Percentiles rank a stretch among this genome's conserved stretches.
Evolutionary conservation across 2,888 invertebrate species (phyloP).

Genomic region (Folsomia manolachei): DNA sequence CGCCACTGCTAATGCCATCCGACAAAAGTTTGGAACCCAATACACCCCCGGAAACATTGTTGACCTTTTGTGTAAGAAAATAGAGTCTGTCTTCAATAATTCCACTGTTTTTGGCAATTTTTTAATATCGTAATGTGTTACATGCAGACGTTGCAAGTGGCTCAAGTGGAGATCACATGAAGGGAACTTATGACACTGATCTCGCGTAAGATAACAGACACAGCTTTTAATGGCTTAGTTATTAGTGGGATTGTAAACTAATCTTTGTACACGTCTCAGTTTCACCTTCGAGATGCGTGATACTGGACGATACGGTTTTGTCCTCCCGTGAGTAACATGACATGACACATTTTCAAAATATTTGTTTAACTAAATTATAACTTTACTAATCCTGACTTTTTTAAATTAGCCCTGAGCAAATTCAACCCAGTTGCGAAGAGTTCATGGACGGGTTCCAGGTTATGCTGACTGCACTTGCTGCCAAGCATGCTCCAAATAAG

Average conservation of each 20-base stretch:
- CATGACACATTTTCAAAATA: too few relatives aligned
- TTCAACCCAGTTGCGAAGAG: constrained; percentile 36
- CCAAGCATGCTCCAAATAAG: neutral
- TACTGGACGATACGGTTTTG: constrained; percentile 60
- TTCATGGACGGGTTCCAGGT: constrained; percentile 32
- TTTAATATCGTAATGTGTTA: neutral
- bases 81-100: too few relatives aligned
- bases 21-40: constrained; percentile 27
- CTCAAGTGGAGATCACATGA: constrained; percentile 71
- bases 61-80: constrained; percentile 32
- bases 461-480: constrained; percentile 23
- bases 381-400: too few relatives aligned
- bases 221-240: too few relatives aligned
- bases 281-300: constrained; percentile 72
- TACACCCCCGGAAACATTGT: constrained; percentile 40
- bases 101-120: too few relatives aligned
- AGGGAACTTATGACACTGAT: constrained; percentile 65
- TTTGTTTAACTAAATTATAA: too few relatives aligned
- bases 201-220: constrained; percentile 57
- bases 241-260: too few relatives aligned
- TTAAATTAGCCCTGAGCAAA: constrained; percentile 32
- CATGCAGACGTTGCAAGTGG: constrained; percentile 65
- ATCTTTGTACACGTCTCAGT: too few relatives aligned
- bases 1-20: constrained; percentile 26
- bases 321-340: too few relatives aligned